These are phyloP conservation scores for Copidosoma aretas DNA, from an alignment of 2,888 invertebrate species.

Conservation along the genomic window DNA sequence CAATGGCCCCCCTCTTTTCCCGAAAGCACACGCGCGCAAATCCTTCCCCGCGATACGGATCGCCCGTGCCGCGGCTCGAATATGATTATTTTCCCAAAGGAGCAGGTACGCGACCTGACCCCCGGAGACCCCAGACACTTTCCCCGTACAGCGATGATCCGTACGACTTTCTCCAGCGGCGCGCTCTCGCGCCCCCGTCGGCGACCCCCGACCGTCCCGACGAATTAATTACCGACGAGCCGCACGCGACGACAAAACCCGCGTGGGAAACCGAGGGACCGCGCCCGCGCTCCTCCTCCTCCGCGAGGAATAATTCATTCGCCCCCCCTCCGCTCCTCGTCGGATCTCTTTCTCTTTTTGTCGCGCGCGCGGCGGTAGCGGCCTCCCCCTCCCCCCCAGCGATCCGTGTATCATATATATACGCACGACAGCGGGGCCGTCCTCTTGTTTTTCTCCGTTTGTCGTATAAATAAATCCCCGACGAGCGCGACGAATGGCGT, in stretches of 20 bases:
- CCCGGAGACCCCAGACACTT: too few relatives aligned
- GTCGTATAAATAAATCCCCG: slow-evolving; percentile 41
- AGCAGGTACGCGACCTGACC: too few relatives aligned
- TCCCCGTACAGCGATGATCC: too few relatives aligned
- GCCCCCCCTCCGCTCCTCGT: slow-evolving; percentile 19
- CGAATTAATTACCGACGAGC: slow-evolving; percentile 26
- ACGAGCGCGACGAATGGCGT: slow-evolving; percentile 40
- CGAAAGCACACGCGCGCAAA: too few relatives aligned
- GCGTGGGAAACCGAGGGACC: slow-evolving; percentile 22
- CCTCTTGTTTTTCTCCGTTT: slow-evolving; percentile 37
- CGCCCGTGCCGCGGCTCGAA: too few relatives aligned
- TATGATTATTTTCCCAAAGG: too few relatives aligned
- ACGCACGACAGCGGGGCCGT: slow-evolving; percentile 24
- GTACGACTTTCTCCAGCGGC: background rate
- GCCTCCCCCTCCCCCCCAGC: slow-evolving; percentile 11
- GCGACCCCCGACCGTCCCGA: background rate
- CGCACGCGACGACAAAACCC: background rate
- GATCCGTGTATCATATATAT: too few relatives aligned
- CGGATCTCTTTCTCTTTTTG: slow-evolving; percentile 31
- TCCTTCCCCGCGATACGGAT: too few relatives aligned
- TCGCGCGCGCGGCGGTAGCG: slow-evolving; percentile 16
- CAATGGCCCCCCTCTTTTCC: too few relatives aligned
- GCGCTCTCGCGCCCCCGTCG: background rate
- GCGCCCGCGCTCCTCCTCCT: slow-evolving; percentile 19
- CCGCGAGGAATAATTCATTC: slow-evolving; percentile 39